A percentile compares a stretch with the other conserved stretches of the same genome.
Conservation (phyloP, 2,797 vertebrate species). For the Schizopygopsis malacanthus region DNA sequence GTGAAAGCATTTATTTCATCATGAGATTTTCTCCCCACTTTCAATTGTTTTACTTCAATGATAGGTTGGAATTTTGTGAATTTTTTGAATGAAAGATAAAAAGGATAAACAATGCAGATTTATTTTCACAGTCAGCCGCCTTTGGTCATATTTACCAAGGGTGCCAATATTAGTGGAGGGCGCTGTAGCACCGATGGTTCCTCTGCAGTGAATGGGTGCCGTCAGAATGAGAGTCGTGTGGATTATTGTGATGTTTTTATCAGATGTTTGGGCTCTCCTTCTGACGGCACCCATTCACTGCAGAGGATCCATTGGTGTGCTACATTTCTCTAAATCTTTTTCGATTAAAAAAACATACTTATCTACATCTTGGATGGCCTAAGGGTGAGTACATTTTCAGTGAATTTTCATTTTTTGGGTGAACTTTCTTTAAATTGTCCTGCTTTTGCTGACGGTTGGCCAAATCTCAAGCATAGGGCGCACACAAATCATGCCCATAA, state of each 20-base stretch:
- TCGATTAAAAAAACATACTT: background rate
- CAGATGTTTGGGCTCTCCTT: background rate
- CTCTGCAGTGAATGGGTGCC: background rate
- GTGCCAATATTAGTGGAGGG: too few species aligned
- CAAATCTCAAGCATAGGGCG: background rate
- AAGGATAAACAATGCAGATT: too few species aligned
- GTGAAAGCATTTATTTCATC: too few species aligned
- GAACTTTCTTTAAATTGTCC: background rate
- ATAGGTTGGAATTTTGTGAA: too few species aligned
- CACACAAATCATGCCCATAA: slow-evolving; percentile 22
- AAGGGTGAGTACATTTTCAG: background rate
- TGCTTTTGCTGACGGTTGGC: background rate
- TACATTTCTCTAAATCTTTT: background rate
- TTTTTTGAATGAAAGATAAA: too few species aligned
- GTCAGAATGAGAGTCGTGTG: background rate
- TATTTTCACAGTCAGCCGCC: too few species aligned
- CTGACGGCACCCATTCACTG: background rate
- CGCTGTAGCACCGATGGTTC: too few species aligned
- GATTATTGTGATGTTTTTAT: background rate
- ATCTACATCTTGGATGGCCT: background rate
- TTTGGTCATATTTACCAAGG: too few species aligned
- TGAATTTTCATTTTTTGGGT: background rate
- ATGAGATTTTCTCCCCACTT: too few species aligned
- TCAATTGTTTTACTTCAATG: too few species aligned
- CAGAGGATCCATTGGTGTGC: background rate